These are phyloP conservation scores for Protodeltote pygarga DNA, from an alignment of 2,888 invertebrate genomes.

Conservation along the genomic window DNA sequence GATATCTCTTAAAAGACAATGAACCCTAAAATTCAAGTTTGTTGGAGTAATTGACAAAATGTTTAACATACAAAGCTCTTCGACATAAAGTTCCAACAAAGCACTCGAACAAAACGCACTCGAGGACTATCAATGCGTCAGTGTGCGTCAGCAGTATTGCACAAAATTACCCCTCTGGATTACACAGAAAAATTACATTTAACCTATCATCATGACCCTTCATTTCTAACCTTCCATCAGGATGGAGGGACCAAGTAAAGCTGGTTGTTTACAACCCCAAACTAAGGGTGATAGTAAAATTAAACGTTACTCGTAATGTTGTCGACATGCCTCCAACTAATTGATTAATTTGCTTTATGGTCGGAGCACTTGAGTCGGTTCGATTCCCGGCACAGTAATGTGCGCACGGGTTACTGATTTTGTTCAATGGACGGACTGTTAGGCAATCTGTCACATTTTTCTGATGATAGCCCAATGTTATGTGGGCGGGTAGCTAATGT, in stretches of 20 bases:
- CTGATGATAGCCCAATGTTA: conserved; percentile 51
- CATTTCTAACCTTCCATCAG: conserved; percentile 19
- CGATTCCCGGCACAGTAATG: conserved; percentile 77
- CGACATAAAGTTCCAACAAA: conserved; percentile 80
- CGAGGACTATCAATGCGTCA: conserved; percentile 73
- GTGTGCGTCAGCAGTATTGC: conserved; percentile 84
- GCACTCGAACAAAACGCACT: conserved; percentile 68
- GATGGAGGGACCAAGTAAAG: conserved; percentile 48
- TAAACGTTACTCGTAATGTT: conserved; percentile 85
- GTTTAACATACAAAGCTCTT: conserved; percentile 64
- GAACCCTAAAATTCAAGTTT: background rate
- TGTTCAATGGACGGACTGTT: conserved; percentile 76
- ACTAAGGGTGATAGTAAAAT: conserved; percentile 73
- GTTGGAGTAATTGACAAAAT: conserved; percentile 21
- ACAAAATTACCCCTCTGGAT: conserved; percentile 72
- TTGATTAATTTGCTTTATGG: conserved; percentile 87
- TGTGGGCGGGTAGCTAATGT: conserved; percentile 53
- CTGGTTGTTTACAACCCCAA: conserved; percentile 56
- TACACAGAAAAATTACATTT: conserved; percentile 71
- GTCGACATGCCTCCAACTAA: conserved; percentile 86
- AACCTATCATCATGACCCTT: conserved; percentile 54
- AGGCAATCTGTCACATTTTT: conserved; percentile 84
- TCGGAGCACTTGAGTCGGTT: conserved; percentile 79
- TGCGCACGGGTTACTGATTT: conserved; percentile 75
- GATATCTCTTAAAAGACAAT: background rate